Evolutionary conservation across 2,797 vertebrate genomes (phyloP).

Genomic region (Glyptemys insculpta): DNA sequence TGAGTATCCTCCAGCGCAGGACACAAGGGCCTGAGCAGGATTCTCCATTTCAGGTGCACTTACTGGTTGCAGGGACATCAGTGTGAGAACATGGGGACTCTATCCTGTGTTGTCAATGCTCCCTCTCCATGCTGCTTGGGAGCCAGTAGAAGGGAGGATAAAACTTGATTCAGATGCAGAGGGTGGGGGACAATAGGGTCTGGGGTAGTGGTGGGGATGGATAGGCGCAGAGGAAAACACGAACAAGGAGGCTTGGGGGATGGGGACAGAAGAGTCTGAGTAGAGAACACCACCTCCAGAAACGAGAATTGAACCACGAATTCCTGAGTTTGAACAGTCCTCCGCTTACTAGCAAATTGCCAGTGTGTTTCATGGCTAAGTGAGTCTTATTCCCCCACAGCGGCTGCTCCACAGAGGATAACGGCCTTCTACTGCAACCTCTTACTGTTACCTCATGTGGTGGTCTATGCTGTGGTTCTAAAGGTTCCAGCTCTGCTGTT

Average conservation of each 20-base stretch:
- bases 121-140: not conserved
- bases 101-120: not conserved
- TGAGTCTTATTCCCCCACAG: not conserved
- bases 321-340: not conserved
- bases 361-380: not conserved
- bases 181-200: not conserved
- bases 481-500: not conserved
- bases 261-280: not conserved
- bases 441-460: not conserved
- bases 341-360: not conserved
- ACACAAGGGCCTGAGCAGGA: not conserved
- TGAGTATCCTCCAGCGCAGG: not conserved
- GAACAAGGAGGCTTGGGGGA: not conserved
- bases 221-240: not conserved
- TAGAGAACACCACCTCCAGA: not conserved
- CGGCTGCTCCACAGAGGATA: not conserved
- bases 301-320: not conserved
- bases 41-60: not conserved
- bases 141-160: not conserved
- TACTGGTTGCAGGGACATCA: not conserved
- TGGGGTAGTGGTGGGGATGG: no score
- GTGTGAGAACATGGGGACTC: not conserved
- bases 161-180: not conserved
- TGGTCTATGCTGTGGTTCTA: not conserved
- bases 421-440: not conserved